A percentile compares a stretch with the other conserved stretches of the same genome.
These are phyloP conservation scores for Drosophila arawakana DNA, from an alignment of 1,140 invertebrate species.

Conservation along the genomic window DNA sequence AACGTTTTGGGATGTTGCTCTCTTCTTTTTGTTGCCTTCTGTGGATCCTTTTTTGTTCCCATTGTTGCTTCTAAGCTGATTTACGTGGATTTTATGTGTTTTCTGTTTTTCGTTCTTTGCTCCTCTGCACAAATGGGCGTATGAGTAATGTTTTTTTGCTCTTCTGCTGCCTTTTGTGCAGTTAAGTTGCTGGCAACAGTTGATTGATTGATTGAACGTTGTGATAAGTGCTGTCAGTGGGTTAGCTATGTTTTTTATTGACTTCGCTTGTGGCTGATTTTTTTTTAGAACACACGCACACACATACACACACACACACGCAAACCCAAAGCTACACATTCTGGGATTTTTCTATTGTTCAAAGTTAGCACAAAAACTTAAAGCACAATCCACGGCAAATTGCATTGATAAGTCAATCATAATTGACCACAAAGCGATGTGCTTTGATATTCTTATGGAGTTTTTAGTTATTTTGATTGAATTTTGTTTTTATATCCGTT, in stretches of 20 bases:
- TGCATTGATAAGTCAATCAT: conserved; percentile 18
- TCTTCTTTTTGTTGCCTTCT: conserved; percentile 20
- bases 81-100: conserved; percentile 60
- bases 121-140: conserved; percentile 56
- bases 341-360: conserved; percentile 14
- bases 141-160: conserved; percentile 59
- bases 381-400: conserved; percentile 20
- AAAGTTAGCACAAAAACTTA: conserved; percentile 2
- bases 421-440: conserved; percentile 26
- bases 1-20: conserved; percentile 32
- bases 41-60: conserved; percentile 23
- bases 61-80: conserved; percentile 65
- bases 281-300: background rate
- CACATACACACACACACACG: background rate
- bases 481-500: background rate
- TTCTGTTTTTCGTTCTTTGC: conserved; percentile 8
- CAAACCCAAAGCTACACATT: background rate
- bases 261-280: conserved; percentile 22
- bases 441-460: background rate
- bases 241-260: conserved; percentile 54
- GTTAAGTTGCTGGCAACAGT: conserved; percentile 66
- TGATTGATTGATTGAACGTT: conserved; percentile 73
- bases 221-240: conserved; percentile 75
- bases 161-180: conserved; percentile 47
- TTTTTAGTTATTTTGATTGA: background rate